Base-by-base conservation (phyloP, 2,888 invertebrate genomes). In the Cryptus armator region DNA sequence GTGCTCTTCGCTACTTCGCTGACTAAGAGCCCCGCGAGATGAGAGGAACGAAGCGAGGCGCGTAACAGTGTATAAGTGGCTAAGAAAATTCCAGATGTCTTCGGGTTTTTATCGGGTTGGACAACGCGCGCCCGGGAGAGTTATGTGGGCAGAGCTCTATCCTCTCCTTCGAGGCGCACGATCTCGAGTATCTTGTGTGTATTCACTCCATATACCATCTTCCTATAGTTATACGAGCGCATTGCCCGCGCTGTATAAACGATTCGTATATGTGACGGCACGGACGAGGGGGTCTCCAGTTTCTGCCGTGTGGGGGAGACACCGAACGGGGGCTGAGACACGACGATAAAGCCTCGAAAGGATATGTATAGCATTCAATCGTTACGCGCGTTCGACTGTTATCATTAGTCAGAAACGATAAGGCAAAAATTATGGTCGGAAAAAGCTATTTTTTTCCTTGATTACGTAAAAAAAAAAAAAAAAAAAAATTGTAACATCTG, bases 51-150 rank as follows among this genome's bases (percentile, higher is more conserved):
- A 68, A 66, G 64, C 56, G 67, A 77, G 37, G 37, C 71, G 76
- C 71, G 76, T 81, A 84, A 84, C 70, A 81, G 81, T 78, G 74
- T 66, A 78, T 78, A 74, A 84, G 77, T 84, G 81, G 78, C 72
- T 62, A 85, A 87, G 83, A 86, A 88, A 86, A 87, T 88, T 88
- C 87, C 87, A 88, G 86, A 87, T 86, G 87, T 86, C 77, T 84
- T 74, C 74, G 56, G 24, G 53, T 84, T 84, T 84, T 84, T 78
- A 70, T 81, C 75, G 64, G 71, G 76, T 51, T 66, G 68, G 74
- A 81, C 81, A 77, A 78, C 77, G 74, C 67, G 71, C 70, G 77
- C 72, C 80, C 72, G 67, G 59, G 77, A 70, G 82, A 84, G 64
- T 84, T 82, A 70, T 78, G 82, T 84, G 77, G 44, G 59, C 77